Percentiles rank a stretch among this genome's conserved stretches.
These are phyloP conservation scores for Gonatopus flavifemur DNA, from an alignment of 1,140 invertebrate species.

Conservation along the genomic window DNA sequence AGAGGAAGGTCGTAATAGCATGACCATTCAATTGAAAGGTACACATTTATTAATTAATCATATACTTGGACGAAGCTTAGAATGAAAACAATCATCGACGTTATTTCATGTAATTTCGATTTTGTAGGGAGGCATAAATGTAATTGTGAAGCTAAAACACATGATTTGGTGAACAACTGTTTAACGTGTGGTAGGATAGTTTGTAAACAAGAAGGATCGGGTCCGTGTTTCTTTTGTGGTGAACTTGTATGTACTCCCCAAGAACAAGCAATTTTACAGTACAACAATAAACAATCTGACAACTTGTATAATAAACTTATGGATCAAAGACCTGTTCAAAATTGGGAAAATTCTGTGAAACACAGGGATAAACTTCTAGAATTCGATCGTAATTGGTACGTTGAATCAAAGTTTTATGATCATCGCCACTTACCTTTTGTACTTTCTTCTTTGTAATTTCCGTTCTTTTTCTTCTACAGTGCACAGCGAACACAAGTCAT, in stretches of 20 bases:
- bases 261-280: conserved; percentile 69
- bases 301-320: conserved; percentile 71
- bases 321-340: conserved; percentile 61
- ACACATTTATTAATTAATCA: conserved; percentile 18
- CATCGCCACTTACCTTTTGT: background rate
- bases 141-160: conserved; percentile 89
- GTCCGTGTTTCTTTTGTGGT: conserved; percentile 92
- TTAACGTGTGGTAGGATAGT: conserved; percentile 91
- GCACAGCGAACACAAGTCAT: conserved; percentile 86
- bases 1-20: conserved; percentile 68
- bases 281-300: conserved; percentile 70
- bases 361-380: conserved; percentile 84
- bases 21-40: conserved; percentile 70
- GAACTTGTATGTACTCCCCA: conserved; percentile 78
- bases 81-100: conserved; percentile 17
- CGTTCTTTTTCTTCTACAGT: conserved; percentile 45
- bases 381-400: conserved; percentile 79
- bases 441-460: conserved; percentile 1
- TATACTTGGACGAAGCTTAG: background rate
- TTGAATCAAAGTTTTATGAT: conserved; percentile 3
- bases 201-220: conserved; percentile 94
- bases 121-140: conserved; percentile 77
- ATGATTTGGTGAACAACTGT: conserved; percentile 93
- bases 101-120: conserved; percentile 17
- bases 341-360: conserved; percentile 71